Conservation (phyloP, 2,797 vertebrate species). For the Monodelphis domestica region DNA sequence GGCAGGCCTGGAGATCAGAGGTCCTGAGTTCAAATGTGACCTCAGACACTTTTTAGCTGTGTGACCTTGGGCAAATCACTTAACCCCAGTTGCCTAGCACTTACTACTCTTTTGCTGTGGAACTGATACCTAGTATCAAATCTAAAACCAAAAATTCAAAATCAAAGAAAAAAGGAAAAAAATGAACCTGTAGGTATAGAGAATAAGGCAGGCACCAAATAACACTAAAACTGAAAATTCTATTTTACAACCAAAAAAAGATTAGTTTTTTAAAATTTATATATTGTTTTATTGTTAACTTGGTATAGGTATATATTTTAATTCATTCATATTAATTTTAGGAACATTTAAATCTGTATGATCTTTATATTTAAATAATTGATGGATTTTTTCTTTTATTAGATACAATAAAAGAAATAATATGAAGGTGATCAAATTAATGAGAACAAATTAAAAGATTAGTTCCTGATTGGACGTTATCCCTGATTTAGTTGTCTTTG, state of each 20-base stretch:
- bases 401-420: not conserved
- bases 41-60: no score
- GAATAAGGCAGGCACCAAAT: not conserved
- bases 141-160: no score
- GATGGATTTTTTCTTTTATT: not conserved
- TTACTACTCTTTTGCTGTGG: no score
- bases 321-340: no score
- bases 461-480: not conserved
- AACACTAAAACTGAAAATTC: not conserved
- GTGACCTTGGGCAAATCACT: no score
- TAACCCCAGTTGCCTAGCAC: no score
- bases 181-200: no score
- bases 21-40: no score
- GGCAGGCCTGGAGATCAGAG: no score
- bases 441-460: slow-evolving; percentile 2
- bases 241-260: not conserved
- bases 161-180: no score
- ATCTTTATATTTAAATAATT: not conserved
- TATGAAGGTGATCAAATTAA: not conserved
- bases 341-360: not conserved
- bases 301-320: not conserved
- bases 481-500: not conserved
- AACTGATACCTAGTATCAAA: no score
- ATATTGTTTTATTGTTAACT: not conserved
- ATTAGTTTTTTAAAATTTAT: not conserved